Evolutionary conservation across 2,797 vertebrate genomes (phyloP), one percentile per base, ranked within the genome.

Genomic region (Mormyrops boulengeri): DNA sequence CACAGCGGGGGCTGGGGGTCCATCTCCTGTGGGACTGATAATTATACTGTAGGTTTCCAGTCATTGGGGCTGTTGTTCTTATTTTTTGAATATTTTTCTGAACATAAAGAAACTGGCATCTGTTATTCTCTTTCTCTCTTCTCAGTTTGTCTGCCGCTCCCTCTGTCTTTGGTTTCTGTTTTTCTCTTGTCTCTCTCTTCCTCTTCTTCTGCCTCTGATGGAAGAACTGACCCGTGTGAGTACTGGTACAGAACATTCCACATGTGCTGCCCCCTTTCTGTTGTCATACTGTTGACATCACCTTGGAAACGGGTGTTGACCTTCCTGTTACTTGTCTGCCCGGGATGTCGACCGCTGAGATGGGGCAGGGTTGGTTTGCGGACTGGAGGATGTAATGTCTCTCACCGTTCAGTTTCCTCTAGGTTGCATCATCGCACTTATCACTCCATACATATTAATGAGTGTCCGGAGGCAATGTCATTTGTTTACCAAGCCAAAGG

Each of bases 251-350:
- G 50, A 57, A 92, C 91, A 94, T 94, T 94, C 93, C 93, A 90
- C 89, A 89, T 89, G 8, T 82, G 91, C 91, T 92, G 92, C 89
- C 92, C 92, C 91, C 88, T 57, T 57, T 94, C 62, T 94, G 93
- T 94, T 95, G 93, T 93, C 87, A 90, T 30, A 87, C 30, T 95
- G 93, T 94, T 94, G 92, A 94, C 50, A 87, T 95, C 90, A 89
- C 94, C 93, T 57, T 94, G 91, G 95, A 92, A 92, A 95, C 93
- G 2, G 88, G 0, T 50, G 50, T 62, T 82, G 77, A 38, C 88
- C 88, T 88, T 85, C 88, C 89, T 88, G 77, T 77, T 88, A 41
- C 88, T 60, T 49, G 47, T 55, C 38, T 41, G 34, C 86, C 62
- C 82, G 73, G 84, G 89, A 91, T 69, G 82, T 66, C 85, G 41